Evolutionary conservation across 2,797 vertebrate genomes (phyloP), one percentile per base, ranked within the genome.

Genomic region (Myotis pilosus): DNA sequence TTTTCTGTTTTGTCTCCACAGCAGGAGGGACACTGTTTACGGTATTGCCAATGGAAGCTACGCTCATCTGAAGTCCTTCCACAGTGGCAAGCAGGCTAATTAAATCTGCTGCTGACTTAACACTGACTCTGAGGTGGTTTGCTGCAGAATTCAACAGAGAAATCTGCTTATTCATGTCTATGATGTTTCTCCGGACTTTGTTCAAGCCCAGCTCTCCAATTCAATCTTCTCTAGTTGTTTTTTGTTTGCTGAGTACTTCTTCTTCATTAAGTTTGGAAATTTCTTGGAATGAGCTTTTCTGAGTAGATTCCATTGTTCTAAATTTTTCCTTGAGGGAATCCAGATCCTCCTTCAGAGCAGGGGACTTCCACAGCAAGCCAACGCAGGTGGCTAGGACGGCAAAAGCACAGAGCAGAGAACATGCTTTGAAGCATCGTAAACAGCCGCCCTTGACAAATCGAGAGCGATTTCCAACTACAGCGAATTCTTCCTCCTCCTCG

Each of bases 51-150:
- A 99, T 99, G 53, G 99, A 99, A 9, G 99, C 99, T 44, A 99
- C 99, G 83, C 99, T 99, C 99, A 99, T 99, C 96, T 99, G 99
- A 95, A 99, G 99, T 88, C 99, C 99, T 97, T 99, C 99, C 13
- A 99, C 99, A 25, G 99, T 99, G 51, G 98, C 96, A 23, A 99
- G 99, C 93, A 99, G 99, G 96, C 98, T 99, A 96, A 99, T 99
- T 96, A 99, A 97, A 97, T 99, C 99, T 57, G 99, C 98, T 41
- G 99, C 99, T 6, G 99, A 99, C 97, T 99, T 99, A 76, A 99
- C 98, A 96, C 99, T 99, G 96, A 98, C 98, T 98, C 99, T 99
- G 91, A 99, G 98, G 97, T 99, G 99, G 98, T 98, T 99, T 75
- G 99, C 99, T 82, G 99, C 98, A 92, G 99, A 98, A 96, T 99